Evolutionary conservation across 2,113 vertebrate species (phyloP), one percentile per base, ranked within the genome.

Genomic region (Coreoperca whiteheadi): DNA sequence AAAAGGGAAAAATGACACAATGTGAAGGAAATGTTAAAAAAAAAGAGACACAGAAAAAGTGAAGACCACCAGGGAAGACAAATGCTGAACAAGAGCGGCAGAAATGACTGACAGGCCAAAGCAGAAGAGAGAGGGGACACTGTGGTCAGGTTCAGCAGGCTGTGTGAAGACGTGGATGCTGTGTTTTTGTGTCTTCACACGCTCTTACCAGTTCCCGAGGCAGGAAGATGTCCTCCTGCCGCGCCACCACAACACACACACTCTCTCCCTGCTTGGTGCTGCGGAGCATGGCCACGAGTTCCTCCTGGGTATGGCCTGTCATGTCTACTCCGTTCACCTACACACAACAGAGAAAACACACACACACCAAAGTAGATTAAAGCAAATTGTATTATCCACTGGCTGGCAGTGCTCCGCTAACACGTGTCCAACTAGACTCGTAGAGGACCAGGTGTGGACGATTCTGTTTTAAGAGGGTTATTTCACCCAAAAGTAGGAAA

Each of bases 301-400:
- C 98, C 81, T 99, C 98, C 90, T 99, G 98, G 21, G 95, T 97
- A 34, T 93, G 95, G 54, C 96, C 96, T 0, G 93, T 95, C 93
- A 99, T 96, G 87, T 99, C 98, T 66, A 95, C 93, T 59, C 97
- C 97, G 21, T 99, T 99, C 87, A 99, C 98, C 98, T 99, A 60
- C 48, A 81, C 60, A 78, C 69, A 28, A 41, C 25, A 56, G 51
- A 59, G 50, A 43, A 73, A 28, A 69, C 7, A 63, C 23, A 71
- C 39, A 61, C 46, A 82, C 57, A 78, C 69, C 6, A 16, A 21
- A 69, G 77, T 12, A 59, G 80, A 81, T 81, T 85, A 78, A 61
- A 85, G 85, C 9, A 0, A 7, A 57, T 50, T 69, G 74, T 53
- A 48, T 82, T 65, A 56, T 79, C 84, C 71, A 60, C 82, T 80